These are phyloP conservation scores for Pristionchus maxplancki DNA, from an alignment of 2,888 invertebrate species.

Conservation along the genomic window DNA sequence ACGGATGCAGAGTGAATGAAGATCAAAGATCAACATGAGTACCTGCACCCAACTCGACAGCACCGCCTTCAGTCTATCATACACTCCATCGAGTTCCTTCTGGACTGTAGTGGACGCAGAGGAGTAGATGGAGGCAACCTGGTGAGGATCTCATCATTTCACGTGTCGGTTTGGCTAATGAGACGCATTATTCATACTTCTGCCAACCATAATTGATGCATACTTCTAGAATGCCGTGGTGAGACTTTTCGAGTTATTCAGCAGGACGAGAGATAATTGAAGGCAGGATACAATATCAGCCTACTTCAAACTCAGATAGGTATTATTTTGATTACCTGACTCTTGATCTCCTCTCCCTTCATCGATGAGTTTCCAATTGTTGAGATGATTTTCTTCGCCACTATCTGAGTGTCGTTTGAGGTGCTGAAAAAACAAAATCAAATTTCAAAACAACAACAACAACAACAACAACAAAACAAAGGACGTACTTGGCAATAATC, in stretches of 20 bases:
- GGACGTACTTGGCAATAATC: not conserved
- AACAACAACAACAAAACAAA: not conserved
- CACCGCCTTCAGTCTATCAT: not conserved
- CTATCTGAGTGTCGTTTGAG: not conserved
- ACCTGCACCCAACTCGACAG: conserved; percentile 18
- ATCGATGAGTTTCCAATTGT: not conserved
- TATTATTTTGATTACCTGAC: no score
- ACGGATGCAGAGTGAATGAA: no score
- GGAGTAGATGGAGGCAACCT: conserved; percentile 31
- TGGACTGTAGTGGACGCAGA: not conserved
- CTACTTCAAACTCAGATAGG: no score
- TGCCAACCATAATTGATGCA: no score
- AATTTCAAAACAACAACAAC: not conserved
- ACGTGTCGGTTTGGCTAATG: no score
- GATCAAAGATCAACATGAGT: not conserved
- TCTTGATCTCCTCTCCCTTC: conserved; percentile 7
- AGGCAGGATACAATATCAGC: no score
- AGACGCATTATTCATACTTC: no score
- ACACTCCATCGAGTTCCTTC: conserved; percentile 1
- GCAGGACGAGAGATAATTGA: no score
- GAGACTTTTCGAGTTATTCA: no score
- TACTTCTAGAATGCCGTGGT: no score
- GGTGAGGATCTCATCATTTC: not conserved
- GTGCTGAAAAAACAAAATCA: not conserved
- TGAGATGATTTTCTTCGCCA: not conserved